A percentile compares a stretch with the other conserved stretches of the same genome.
Conservation (phyloP, 2,888 invertebrate genomes). For the Aromia moschata region DNA sequence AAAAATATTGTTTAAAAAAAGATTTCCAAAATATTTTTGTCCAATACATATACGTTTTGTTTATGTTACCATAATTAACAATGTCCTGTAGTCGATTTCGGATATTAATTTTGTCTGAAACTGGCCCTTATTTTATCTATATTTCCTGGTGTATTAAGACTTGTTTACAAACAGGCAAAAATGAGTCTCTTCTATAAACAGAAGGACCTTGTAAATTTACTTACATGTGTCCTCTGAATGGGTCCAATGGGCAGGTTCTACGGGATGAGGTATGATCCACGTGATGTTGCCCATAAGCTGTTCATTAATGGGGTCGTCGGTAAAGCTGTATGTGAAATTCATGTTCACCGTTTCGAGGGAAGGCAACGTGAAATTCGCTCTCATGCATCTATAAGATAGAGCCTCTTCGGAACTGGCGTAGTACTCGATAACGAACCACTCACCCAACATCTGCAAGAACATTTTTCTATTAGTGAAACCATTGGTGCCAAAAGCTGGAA, state of each 20-base stretch:
- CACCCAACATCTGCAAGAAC: constrained; percentile 77
- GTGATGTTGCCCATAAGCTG: constrained; percentile 85
- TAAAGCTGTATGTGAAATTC: constrained; percentile 89
- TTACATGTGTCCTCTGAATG: constrained; percentile 87
- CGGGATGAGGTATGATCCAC: constrained; percentile 80
- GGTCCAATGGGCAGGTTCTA: constrained; percentile 84
- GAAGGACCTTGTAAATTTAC: constrained; percentile 46
- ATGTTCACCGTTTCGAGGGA: constrained; percentile 76
- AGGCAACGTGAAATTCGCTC: constrained; percentile 73
- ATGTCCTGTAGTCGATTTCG: too few species aligned
- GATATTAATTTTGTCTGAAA: too few species aligned
- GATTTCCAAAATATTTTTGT: too few species aligned
- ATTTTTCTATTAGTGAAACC: too few species aligned
- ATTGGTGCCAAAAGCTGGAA: too few species aligned
- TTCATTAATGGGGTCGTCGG: constrained; percentile 84
- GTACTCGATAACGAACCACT: constrained; percentile 88
- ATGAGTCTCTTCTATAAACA: too few species aligned
- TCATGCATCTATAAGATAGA: constrained; percentile 86
- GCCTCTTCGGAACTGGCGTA: constrained; percentile 90
- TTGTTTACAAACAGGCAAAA: too few species aligned
- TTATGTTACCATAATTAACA: too few species aligned
- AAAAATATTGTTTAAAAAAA: too few species aligned
- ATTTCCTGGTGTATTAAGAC: too few species aligned
- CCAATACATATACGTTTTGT: too few species aligned
- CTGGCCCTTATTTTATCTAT: too few species aligned